These are phyloP conservation scores for Corella eumyota DNA, from an alignment of 23 tunicate species.

Conservation along the genomic window DNA sequence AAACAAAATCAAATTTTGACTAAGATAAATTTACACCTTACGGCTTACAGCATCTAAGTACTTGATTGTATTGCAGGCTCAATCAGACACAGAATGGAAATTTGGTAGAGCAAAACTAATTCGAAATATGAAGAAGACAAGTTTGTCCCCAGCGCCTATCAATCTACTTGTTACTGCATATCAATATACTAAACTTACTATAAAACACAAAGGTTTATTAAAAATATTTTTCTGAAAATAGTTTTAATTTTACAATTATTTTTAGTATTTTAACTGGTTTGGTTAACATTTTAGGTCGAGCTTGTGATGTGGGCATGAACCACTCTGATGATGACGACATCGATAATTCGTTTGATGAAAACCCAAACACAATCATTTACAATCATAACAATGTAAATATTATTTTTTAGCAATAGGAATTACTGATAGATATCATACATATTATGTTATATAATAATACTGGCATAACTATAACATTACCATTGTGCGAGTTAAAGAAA, in stretches of 20 bases:
- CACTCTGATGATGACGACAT: slow-evolving; percentile 16
- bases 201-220: slow-evolving; percentile 23
- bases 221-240: neutral
- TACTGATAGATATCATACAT: too few species aligned
- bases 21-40: neutral
- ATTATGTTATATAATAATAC: too few species aligned
- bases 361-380: too few species aligned
- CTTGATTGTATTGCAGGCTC: slow-evolving; percentile 32
- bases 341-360: too few species aligned
- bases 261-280: neutral
- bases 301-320: slow-evolving; percentile 55
- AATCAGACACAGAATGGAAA: slow-evolving; percentile 94
- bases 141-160: slow-evolving; percentile 72
- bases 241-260: neutral
- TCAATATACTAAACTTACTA: slow-evolving; percentile 25
- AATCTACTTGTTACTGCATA: slow-evolving; percentile 50
- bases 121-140: slow-evolving; percentile 85
- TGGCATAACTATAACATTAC: too few species aligned
- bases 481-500: too few species aligned
- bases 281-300: slow-evolving; percentile 32
- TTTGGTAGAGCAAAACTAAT: slow-evolving; percentile 88
- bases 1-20: neutral
- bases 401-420: too few species aligned
- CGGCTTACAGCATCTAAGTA: neutral
- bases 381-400: too few species aligned